Percentiles rank a stretch among this genome's conserved stretches.
phyloP scores from a whole-genome alignment of 1,140 invertebrate genomes.

The Aphaenogaster floridana region DNA sequence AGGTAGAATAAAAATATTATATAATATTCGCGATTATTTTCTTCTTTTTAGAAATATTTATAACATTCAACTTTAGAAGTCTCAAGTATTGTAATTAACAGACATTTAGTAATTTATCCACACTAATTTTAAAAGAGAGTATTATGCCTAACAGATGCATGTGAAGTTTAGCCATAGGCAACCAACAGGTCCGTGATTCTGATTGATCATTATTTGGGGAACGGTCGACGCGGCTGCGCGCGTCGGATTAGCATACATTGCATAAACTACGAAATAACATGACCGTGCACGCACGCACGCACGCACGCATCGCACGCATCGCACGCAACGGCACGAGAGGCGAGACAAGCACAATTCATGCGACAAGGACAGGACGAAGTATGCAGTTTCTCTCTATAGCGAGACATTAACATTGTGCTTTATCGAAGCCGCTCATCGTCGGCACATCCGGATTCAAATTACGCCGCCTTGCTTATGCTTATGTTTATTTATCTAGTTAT shows the following conservation, averaged over 20 bases:
- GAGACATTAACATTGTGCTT: slow-evolving; percentile 81
- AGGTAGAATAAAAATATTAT: neutral
- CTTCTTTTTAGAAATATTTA: neutral
- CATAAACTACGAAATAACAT: slow-evolving; percentile 82
- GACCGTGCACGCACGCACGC: slow-evolving; percentile 56
- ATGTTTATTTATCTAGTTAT: slow-evolving; percentile 87
- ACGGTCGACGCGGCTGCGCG: slow-evolving; percentile 60
- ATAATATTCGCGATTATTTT: neutral
- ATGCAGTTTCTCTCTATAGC: slow-evolving; percentile 64
- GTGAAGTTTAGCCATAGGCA: neutral
- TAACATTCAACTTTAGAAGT: neutral
- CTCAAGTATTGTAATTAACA: neutral
- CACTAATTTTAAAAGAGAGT: neutral
- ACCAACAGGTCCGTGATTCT: slow-evolving; percentile 15
- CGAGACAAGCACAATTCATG: slow-evolving; percentile 19
- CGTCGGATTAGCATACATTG: slow-evolving; percentile 79
- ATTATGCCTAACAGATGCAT: neutral
- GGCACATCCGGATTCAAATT: slow-evolving; percentile 86
- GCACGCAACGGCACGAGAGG: slow-evolving; percentile 53
- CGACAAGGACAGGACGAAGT: slow-evolving; percentile 41
- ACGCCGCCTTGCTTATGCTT: slow-evolving; percentile 82
- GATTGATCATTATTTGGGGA: slow-evolving; percentile 76
- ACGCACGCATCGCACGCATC: slow-evolving; percentile 47
- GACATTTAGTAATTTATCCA: neutral
- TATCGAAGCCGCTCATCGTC: slow-evolving; percentile 85